Percentiles rank a stretch among this genome's conserved stretches.
phyloP scores from a whole-genome alignment of 2,113 vertebrate genomes.

The Diphyllodes magnificus region DNA sequence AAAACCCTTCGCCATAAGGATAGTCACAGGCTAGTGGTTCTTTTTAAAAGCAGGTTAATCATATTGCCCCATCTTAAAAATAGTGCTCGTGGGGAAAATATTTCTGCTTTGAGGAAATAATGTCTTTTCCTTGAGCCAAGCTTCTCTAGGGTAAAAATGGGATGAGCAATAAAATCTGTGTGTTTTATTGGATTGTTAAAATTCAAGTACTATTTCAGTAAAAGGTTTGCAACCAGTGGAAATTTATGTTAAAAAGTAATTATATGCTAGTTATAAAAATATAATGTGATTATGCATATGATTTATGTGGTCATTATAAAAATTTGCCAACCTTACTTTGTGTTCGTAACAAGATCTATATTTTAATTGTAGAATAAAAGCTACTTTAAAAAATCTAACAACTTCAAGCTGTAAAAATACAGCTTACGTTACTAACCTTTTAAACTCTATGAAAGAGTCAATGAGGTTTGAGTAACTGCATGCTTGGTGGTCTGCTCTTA shows the following conservation, averaged over 20 bases:
- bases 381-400: not conserved
- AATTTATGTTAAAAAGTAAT: not conserved
- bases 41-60: not conserved
- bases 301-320: constrained; percentile 19
- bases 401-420: not conserved
- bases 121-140: not conserved
- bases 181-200: not conserved
- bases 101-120: not conserved
- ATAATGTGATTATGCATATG: not conserved
- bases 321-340: not conserved
- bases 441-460: not conserved
- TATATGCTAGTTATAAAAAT: not conserved
- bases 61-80: not conserved
- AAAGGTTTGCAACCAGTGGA: not conserved
- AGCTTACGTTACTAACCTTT: not conserved
- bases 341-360: not conserved
- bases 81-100: not conserved
- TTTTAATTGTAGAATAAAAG: not conserved
- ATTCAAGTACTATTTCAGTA: not conserved
- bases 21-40: not conserved
- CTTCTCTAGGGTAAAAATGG: not conserved
- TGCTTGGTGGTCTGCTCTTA: not conserved
- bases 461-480: not conserved
- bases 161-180: not conserved
- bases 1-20: not conserved